Evolutionary conservation across 2,888 invertebrate species (phyloP), one percentile per base, ranked within the genome.

Genomic region (Alsophila aescularia): DNA sequence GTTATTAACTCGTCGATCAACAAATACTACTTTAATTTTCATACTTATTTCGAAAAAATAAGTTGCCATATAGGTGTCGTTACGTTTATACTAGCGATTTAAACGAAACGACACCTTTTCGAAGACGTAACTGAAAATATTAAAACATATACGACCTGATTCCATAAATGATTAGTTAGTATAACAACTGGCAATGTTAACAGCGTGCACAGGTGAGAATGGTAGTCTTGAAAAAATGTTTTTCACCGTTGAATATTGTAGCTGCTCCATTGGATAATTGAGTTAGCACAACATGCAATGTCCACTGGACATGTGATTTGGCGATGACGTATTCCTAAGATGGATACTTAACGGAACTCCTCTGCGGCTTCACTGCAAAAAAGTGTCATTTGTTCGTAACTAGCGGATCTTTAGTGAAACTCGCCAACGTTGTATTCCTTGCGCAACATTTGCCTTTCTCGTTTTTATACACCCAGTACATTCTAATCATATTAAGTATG

Each of bases 281-380:
- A 54, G 54, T 54, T 54, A 54, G 54, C 54, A 53, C 47, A 53
- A 48, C 53, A 54, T 49, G 54, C 48, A 43, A 49, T 54, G 54
- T 49, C 49, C 49, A 49, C 54, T 54, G 49, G 54, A 54, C 54
- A 49, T 54, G 54, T 54, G 54, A 54, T 49, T 54, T 54, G 49
- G 12, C 34, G 49, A 54, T 54, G 54, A 54, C 54, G 54, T 54
- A 49, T 21, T 27, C 27, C 49, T 39, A 44, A 54, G 48, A 54
- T 49, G 49, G 54, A 54, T 37, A 49, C 49, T 40, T 54, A 54
- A 54, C 54, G 54, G 54, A 54, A 54, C 54, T 53, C n/a, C 31
- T 48, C 29, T 49, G 54, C 27, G 54, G 54, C 49, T 54, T 48
- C 48, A 35, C 42, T 49, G 54, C 54, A 54, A 54, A 54, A 50